phyloP scores from a whole-genome alignment of 1,140 invertebrate species.

The Cylas formicarius region DNA sequence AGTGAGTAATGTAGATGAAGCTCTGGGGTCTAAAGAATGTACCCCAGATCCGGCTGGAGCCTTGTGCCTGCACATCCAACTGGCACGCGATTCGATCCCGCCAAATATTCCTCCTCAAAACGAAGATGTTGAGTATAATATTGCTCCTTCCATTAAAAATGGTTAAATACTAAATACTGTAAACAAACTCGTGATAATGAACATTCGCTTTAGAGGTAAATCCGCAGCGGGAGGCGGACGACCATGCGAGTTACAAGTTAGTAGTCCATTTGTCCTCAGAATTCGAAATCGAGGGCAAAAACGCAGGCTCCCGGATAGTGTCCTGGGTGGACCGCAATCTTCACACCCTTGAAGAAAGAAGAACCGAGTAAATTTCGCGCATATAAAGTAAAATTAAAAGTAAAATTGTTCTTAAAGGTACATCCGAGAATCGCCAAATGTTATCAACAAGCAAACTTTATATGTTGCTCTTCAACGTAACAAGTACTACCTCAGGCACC shows the following conservation, averaged over 20 bases:
- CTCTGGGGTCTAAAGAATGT: slow-evolving; percentile 1
- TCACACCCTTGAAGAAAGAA: slow-evolving; percentile 51
- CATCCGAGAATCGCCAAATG: too few species aligned
- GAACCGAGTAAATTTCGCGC: slow-evolving; percentile 49
- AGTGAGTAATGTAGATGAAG: slow-evolving; percentile 26
- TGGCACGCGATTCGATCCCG: slow-evolving; percentile 16
- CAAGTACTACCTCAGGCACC: slow-evolving; percentile 34
- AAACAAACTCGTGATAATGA: too few species aligned
- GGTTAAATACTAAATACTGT: too few species aligned
- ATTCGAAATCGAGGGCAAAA: slow-evolving; percentile 44
- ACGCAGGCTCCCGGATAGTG: slow-evolving; percentile 47
- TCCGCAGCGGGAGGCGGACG: too few species aligned
- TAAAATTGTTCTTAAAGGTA: too few species aligned
- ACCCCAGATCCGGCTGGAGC: slow-evolving; percentile 25
- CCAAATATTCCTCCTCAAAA: slow-evolving; percentile 3
- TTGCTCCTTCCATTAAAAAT: too few species aligned
- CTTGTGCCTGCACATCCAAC: slow-evolving; percentile 31
- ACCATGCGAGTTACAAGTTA: slow-evolving; percentile 19
- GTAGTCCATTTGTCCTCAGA: slow-evolving; percentile 48
- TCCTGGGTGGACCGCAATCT: slow-evolving; percentile 48
- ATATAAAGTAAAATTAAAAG: too few species aligned
- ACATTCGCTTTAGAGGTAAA: slow-evolving; percentile 11
- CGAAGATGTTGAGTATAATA: slow-evolving; percentile 3
- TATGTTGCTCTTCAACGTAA: slow-evolving; percentile 28
- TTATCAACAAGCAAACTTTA: slow-evolving; percentile 19